These are phyloP conservation scores for Ceratoteleas bidentatus DNA, from an alignment of 1,140 invertebrate genomes.

Conservation along the genomic window DNA sequence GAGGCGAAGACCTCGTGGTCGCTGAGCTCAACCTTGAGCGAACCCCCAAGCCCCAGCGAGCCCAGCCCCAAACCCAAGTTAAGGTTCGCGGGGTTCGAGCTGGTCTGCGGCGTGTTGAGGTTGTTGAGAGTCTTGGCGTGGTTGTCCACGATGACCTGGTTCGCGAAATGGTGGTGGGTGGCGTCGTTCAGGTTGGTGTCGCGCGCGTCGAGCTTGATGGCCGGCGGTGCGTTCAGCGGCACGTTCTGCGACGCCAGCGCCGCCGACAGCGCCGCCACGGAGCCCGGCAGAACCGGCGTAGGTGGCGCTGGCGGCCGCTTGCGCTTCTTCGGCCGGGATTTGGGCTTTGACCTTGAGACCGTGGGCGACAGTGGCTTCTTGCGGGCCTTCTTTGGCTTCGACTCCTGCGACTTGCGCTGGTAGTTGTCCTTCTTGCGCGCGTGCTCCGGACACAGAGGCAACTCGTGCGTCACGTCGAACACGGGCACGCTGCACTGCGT, in stretches of 20 bases:
- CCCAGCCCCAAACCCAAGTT: constrained; percentile 74
- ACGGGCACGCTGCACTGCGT: constrained; percentile 94
- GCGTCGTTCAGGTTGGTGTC: constrained; percentile 61
- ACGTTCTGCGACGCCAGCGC: constrained; percentile 46
- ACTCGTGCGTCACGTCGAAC: constrained; percentile 91
- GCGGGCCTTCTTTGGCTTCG: constrained; percentile 89
- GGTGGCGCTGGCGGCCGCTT: constrained; percentile 75
- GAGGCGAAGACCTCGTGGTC: constrained; percentile 82
- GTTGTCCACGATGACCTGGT: constrained; percentile 72
- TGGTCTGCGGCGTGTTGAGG: constrained; percentile 68
- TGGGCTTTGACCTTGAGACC: constrained; percentile 84
- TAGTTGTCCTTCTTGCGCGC: constrained; percentile 90
- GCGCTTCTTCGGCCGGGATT: constrained; percentile 88
- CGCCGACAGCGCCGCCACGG: constrained; percentile 61
- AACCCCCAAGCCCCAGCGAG: constrained; percentile 73
- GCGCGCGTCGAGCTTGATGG: constrained; percentile 65
- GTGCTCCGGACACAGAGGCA: constrained; percentile 92
- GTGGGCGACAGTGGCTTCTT: constrained; percentile 88
- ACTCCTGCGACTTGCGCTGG: constrained; percentile 86
- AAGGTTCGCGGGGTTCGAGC: constrained; percentile 73
- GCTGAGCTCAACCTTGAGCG: constrained; percentile 77
- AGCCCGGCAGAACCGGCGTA: constrained; percentile 63
- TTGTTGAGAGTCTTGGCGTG: constrained; percentile 78
- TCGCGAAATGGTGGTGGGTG: constrained; percentile 69
- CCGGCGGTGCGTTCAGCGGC: constrained; percentile 23